Evolutionary conservation across 1,140 invertebrate genomes (phyloP).

Genomic region (Apis mellifera): Amel_HAv3.1 CM009938.2:8941001-8941500

Average conservation of each 20-base stretch:
- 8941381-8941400: too few species aligned
- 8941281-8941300: not conserved
- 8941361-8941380: too few species aligned
- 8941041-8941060: not conserved
- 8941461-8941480: too few species aligned
- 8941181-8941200: not conserved
- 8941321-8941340: too few species aligned
- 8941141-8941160: too few species aligned
- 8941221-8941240: not conserved
- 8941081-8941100: too few species aligned
- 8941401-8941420: too few species aligned
- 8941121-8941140: slow-evolving; percentile 11
- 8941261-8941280: not conserved
- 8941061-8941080: not conserved
- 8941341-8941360: too few species aligned
- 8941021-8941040: slow-evolving; percentile 25
- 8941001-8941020: not conserved
- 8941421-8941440: too few species aligned
- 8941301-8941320: not conserved
- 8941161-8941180: too few species aligned
- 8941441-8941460: too few species aligned
- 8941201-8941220: not conserved
- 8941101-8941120: not conserved
- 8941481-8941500: too few species aligned
- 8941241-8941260: not conserved